These are phyloP conservation scores for Atta colombica DNA, from an alignment of 1,140 invertebrate genomes.

Conservation along the genomic window DNA sequence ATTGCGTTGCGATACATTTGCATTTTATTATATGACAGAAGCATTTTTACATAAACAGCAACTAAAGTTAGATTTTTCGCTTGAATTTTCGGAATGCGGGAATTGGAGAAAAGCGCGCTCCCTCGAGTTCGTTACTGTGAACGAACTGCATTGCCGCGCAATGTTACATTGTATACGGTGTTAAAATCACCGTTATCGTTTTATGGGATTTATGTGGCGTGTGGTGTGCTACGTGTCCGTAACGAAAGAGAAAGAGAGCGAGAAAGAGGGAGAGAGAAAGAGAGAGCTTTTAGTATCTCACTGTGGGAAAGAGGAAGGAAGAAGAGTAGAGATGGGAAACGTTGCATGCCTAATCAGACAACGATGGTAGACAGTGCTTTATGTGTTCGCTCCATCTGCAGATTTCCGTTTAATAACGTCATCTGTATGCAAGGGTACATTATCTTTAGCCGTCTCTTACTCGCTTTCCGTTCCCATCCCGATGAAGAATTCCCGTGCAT, in stretches of 20 bases:
- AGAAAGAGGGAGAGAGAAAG: background rate
- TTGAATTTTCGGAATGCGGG: background rate
- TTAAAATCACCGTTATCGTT: conserved; percentile 57
- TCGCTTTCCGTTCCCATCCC: background rate
- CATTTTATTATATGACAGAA: background rate
- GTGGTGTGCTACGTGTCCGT: conserved; percentile 15
- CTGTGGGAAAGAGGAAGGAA: background rate
- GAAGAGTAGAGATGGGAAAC: conserved; percentile 1
- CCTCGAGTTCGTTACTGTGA: conserved; percentile 10
- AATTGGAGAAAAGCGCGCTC: conserved; percentile 21
- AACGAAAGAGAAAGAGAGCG: conserved; percentile 23
- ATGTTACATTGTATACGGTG: conserved; percentile 17
- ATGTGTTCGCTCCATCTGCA: conserved; percentile 64
- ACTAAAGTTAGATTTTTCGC: background rate
- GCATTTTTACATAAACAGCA: background rate
- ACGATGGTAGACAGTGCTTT: conserved; percentile 68
- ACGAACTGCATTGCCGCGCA: conserved; percentile 16
- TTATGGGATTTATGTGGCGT: conserved; percentile 46
- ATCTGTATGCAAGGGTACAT: conserved; percentile 73
- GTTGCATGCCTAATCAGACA: conserved; percentile 73
- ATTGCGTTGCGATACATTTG: background rate
- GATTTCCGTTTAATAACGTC: conserved; percentile 74
- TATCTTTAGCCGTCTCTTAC: conserved; percentile 64
- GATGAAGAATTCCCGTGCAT: conserved; percentile 19
- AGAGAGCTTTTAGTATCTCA: background rate